Evolutionary conservation across 2,797 vertebrate genomes (phyloP).

Genomic region (Arnoldichthys spilopterus): DNA sequence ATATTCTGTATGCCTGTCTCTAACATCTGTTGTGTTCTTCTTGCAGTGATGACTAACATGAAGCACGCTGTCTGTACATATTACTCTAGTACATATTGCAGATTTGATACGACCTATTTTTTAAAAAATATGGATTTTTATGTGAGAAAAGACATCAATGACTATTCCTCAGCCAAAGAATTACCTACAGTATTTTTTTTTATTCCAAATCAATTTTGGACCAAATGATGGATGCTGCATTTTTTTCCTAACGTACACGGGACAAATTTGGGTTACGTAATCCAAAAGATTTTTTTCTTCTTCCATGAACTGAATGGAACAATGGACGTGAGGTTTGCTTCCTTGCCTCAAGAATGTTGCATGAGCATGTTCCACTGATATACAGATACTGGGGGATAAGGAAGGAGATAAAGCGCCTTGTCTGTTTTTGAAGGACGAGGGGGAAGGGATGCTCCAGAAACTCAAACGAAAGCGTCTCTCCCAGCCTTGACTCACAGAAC

Average conservation of each 20-base stretch:
- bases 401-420: conserved; percentile 14
- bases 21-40: conserved; percentile 62
- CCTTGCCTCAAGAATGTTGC: conserved; percentile 22
- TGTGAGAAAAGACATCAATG: conserved; percentile 75
- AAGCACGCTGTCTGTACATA: conserved; percentile 75
- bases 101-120: conserved; percentile 54
- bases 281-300: conserved; percentile 51
- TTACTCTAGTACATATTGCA: conserved; percentile 76
- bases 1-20: conserved; percentile 1
- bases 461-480: conserved; percentile 52
- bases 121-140: conserved; percentile 54
- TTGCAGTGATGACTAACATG: conserved; percentile 80
- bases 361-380: conserved; percentile 24
- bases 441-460: conserved; percentile 47
- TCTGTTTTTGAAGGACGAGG: conserved; percentile 51
- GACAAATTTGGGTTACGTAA: conserved; percentile 22
- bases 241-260: neutral
- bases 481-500: conserved; percentile 46
- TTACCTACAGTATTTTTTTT: conserved; percentile 33
- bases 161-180: conserved; percentile 35
- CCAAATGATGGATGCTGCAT: conserved; percentile 32
- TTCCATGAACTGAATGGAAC: conserved; percentile 66
- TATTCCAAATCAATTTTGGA: neutral
- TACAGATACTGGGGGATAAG: neutral
- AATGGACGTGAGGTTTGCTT: conserved; percentile 47